Percentiles rank a stretch among this genome's conserved stretches.
Conservation (phyloP, 2,888 invertebrate genomes). For the Helleia helle region DNA sequence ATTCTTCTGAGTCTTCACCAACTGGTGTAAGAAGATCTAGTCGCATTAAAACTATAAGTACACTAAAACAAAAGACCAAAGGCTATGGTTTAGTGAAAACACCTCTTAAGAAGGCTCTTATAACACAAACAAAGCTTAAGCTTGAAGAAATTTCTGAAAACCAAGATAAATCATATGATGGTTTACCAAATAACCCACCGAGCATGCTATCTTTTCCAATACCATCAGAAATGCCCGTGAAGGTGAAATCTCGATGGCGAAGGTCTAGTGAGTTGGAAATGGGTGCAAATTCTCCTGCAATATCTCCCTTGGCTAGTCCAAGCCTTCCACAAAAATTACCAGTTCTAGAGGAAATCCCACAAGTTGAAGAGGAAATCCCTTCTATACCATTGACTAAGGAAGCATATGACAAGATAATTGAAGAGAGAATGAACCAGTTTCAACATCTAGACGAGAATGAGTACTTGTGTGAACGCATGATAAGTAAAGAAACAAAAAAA, state of each 20-base stretch:
- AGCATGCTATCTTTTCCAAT: constrained; percentile 59
- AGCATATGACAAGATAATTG: constrained; percentile 64
- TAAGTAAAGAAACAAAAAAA: constrained; percentile 91
- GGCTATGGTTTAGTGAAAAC: constrained; percentile 78
- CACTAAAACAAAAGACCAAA: constrained; percentile 77
- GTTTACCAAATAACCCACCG: constrained; percentile 34
- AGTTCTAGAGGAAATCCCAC: constrained; percentile 34
- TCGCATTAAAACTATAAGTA: constrained; percentile 83
- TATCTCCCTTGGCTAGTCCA: constrained; percentile 54
- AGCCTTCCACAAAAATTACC: constrained; percentile 41
- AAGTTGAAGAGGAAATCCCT: constrained; percentile 30
- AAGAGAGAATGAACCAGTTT: constrained; percentile 80
- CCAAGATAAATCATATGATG: constrained; percentile 46
- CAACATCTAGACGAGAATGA: constrained; percentile 88
- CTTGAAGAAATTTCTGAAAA: constrained; percentile 75
- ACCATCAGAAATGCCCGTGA: constrained; percentile 78
- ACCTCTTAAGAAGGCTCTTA: constrained; percentile 60
- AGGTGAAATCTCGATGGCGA: constrained; percentile 86
- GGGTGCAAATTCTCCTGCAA: constrained; percentile 59
- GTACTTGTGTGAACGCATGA: constrained; percentile 87
- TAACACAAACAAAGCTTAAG: constrained; percentile 67
- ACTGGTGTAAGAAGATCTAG: constrained; percentile 80
- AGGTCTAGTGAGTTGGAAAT: constrained; percentile 84
- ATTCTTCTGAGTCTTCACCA: constrained; percentile 65
- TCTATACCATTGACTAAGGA: constrained; percentile 43